Conservation (phyloP, 2,797 vertebrate genomes). For the Lutjanus campechanus region DNA sequence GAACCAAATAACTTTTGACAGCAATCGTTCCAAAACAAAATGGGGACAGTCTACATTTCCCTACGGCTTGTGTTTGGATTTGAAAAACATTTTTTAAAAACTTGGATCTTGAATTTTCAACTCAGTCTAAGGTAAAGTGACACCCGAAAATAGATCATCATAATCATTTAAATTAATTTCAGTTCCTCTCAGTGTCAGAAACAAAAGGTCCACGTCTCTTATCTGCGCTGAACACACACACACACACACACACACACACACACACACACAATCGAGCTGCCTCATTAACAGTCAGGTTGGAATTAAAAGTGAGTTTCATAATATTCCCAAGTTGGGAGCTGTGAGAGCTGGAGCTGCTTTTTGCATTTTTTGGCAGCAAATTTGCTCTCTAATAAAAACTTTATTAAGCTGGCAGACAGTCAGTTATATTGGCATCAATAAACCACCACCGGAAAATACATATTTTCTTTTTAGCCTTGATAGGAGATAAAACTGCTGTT, state of each 20-base stretch:
- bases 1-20: conserved; percentile 45
- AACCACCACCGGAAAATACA: conserved; percentile 58
- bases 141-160: conserved; percentile 13
- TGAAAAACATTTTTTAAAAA: conserved; percentile 7
- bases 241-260: too few species aligned
- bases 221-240: conserved; percentile 43
- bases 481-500: conserved; percentile 47
- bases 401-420: conserved; percentile 76
- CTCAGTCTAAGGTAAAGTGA: conserved; percentile 27
- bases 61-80: conserved; percentile 15
- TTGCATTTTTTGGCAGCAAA: conserved; percentile 71
- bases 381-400: conserved; percentile 77
- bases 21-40: conserved; percentile 39
- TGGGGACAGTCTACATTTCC: conserved; percentile 21
- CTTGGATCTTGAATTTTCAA: conserved; percentile 26
- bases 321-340: conserved; percentile 63
- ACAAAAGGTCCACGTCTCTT: conserved; percentile 25
- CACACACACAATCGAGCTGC: conserved; percentile 27
- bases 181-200: conserved; percentile 3
- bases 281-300: conserved; percentile 69
- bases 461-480: conserved; percentile 66
- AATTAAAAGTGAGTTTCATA: conserved; percentile 66
- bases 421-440: conserved; percentile 72
- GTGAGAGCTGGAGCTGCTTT: conserved; percentile 52
- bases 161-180: conserved; percentile 18